phyloP scores from a whole-genome alignment of 2,888 invertebrate species.

The Idaea dimidiata region DNA sequence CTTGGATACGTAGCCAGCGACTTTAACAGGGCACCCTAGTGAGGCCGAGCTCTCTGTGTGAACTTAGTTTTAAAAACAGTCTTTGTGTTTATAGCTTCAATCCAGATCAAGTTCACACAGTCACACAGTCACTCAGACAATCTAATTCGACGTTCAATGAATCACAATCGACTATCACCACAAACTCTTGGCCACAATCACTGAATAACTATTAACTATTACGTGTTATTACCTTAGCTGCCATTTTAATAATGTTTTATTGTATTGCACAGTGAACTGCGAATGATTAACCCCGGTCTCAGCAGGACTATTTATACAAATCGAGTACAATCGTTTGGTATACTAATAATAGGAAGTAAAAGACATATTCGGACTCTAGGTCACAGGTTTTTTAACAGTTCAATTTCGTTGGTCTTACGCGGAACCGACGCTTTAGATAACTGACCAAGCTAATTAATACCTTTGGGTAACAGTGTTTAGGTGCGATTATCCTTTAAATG shows the following conservation, averaged over 20 bases:
- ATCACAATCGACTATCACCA: conserved; percentile 13
- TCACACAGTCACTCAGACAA: not conserved
- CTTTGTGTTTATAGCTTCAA: not conserved
- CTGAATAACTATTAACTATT: not conserved
- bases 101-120: not conserved
- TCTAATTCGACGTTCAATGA: not conserved
- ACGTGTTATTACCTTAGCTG: conserved; percentile 64
- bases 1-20: no score
- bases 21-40: no score
- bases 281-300: conserved; percentile 64
- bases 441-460: conserved; percentile 11
- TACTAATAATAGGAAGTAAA: conserved; percentile 72
- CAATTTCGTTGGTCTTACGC: conserved; percentile 64
- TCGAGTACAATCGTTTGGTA: conserved; percentile 55
- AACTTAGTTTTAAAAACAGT: conserved; percentile 46
- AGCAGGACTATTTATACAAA: conserved; percentile 59
- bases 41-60: no score
- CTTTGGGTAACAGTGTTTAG: conserved; percentile 2
- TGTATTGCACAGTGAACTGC: conserved; percentile 68
- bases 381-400: conserved; percentile 68
- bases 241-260: conserved; percentile 69
- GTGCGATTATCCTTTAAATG: not conserved
- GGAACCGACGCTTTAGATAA: conserved; percentile 45
- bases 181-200: not conserved
- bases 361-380: conserved; percentile 63